Percentiles rank a stretch among this genome's conserved stretches.
These are phyloP conservation scores for Potamilus streckersoni DNA, from an alignment of 1,140 invertebrate genomes.

Conservation along the genomic window DNA sequence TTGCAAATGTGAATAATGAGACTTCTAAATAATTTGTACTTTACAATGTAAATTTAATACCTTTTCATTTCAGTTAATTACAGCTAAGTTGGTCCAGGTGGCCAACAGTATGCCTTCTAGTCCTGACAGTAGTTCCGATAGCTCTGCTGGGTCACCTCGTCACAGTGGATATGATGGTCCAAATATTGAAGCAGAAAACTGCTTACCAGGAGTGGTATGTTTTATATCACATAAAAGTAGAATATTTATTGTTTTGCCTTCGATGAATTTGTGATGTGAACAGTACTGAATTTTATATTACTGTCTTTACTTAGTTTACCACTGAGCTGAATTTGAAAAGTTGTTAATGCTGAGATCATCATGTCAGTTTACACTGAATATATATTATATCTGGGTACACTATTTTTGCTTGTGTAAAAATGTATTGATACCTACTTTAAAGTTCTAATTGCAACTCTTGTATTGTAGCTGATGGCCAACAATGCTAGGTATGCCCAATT, in stretches of 20 bases:
- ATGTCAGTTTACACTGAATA: too few species aligned
- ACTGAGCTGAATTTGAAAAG: too few species aligned
- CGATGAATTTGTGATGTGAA: background rate
- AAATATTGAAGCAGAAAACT: constrained; percentile 87
- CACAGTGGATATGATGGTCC: constrained; percentile 75
- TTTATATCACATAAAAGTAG: too few species aligned
- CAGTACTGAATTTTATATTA: background rate
- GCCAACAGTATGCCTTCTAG: constrained; percentile 87
- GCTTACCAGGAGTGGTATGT: constrained; percentile 90
- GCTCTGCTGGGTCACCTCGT: constrained; percentile 77
- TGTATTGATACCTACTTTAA: too few species aligned
- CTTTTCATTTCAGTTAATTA: constrained; percentile 75
- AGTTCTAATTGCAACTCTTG: too few species aligned
- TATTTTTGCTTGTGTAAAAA: too few species aligned
- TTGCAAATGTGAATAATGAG: too few species aligned
- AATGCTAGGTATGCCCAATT: constrained; percentile 86
- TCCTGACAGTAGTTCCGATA: constrained; percentile 88
- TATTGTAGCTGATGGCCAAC: constrained; percentile 78
- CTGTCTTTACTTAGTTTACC: too few species aligned
- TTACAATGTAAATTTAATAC: too few species aligned
- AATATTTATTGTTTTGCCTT: background rate
- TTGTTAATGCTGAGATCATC: too few species aligned
- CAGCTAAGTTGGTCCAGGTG: constrained; percentile 86
- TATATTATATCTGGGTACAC: too few species aligned
- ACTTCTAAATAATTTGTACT: too few species aligned